phyloP scores from a whole-genome alignment of 2,888 invertebrate species.

The Hypolimnas misippus region DNA sequence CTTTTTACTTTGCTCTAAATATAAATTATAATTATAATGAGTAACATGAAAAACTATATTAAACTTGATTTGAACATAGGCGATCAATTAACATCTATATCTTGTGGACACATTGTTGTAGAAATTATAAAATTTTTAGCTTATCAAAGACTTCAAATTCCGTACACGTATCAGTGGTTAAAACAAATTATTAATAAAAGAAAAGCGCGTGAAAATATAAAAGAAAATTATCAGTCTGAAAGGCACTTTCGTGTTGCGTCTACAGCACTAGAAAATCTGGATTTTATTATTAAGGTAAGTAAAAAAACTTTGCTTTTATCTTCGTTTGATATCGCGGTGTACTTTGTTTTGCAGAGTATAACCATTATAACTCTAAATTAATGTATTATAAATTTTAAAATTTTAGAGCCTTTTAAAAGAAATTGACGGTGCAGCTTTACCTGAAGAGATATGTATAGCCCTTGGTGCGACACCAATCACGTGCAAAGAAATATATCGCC shows the following conservation, averaged over 20 bases:
- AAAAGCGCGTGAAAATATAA: slow-evolving; percentile 55
- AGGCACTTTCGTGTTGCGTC: slow-evolving; percentile 71
- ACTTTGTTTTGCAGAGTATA: no score
- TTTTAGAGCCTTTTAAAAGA: slow-evolving; percentile 72
- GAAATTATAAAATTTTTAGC: slow-evolving; percentile 83
- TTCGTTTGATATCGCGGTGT: no score
- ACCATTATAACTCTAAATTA: no score
- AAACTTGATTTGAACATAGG: slow-evolving; percentile 69
- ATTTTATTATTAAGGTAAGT: slow-evolving; percentile 72
- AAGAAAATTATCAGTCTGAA: slow-evolving; percentile 70
- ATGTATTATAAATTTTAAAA: slow-evolving; percentile 1
- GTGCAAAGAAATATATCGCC: slow-evolving; percentile 72
- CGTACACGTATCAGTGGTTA: slow-evolving; percentile 78
- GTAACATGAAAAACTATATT: slow-evolving; percentile 16
- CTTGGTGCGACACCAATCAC: slow-evolving; percentile 71
- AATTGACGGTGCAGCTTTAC: slow-evolving; percentile 65
- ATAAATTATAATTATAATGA: slow-evolving; percentile 4
- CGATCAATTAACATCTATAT: slow-evolving; percentile 81
- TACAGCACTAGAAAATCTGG: slow-evolving; percentile 72
- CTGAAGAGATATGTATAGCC: slow-evolving; percentile 73
- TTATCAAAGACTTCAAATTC: slow-evolving; percentile 84
- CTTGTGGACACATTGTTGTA: slow-evolving; percentile 82
- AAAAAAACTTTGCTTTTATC: no score
- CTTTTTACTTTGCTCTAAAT: not conserved
- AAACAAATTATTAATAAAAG: slow-evolving; percentile 73